Base-by-base conservation (phyloP, 2,888 invertebrate species). In the Phymatocera aterrima region DNA sequence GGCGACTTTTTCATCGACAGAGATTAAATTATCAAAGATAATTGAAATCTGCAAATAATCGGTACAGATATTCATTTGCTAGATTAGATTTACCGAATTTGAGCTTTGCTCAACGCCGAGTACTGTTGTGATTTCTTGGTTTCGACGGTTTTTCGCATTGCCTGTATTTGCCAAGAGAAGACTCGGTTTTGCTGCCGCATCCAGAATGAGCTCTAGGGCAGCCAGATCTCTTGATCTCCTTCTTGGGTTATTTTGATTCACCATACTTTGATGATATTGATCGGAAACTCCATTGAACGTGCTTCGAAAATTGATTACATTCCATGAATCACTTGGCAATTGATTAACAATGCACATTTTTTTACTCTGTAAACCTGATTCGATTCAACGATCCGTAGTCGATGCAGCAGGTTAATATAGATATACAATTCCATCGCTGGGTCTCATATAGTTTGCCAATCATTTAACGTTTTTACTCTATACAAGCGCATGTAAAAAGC, bases 231-330 rank as follows among this genome's bases (percentile, higher is more conserved):
- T 72, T 34, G 43, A 72, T 72, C 43, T 72, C 72, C 72, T 72
- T 72, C 51, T 72, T 72, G 48, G 72, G 72, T 31, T 51, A 72
- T 72, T 72, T 72, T 51, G 72, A 72, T 72, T 43, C 48, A 43
- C 48, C 51, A 72, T 18, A 51, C 72, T 72, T 72, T 51, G 72
- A 72, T 34, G 72, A 72, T 72, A 72, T 48, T n/a, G 51, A 72
- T 72, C 72, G 48, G 72, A 72, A 72, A 28, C 48, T 51, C 72
- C 48, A 51, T 72, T 51, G 72, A 72, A 72, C 51, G 70, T 72
- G 70, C 70, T 72, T 72, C 31, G 70, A 72, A 72, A 72, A 72
- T 72, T 72, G 70, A 72, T 72, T 72, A 72, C 31, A 34, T 72
- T 72, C 46, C 48, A 43, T 72, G 48, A 43, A 72, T 72, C 51